Base-by-base conservation (phyloP, 1,140 invertebrate genomes). In the Lordiphosa stackelbergi region DNA sequence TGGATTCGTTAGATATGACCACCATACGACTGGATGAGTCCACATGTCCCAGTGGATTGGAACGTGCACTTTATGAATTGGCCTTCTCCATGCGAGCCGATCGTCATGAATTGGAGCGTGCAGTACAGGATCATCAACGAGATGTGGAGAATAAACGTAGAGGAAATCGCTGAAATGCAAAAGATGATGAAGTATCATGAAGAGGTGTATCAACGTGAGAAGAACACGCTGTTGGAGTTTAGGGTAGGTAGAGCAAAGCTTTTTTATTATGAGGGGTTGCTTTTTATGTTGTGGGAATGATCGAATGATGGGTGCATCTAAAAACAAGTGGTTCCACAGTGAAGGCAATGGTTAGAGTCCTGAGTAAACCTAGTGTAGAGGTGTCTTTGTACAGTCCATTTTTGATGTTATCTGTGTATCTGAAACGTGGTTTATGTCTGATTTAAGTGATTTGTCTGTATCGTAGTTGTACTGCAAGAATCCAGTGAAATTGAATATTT, bases 31-130 rank as follows among this genome's bases (percentile, higher is more conserved):
- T 93, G 13, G 93, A 96, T 77, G 93, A 95, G 62, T 92, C 90
- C 79, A 88, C 93, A 12, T 95, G 94, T 75, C 95, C 95, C 0
- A 88, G 90, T 16, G 94, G 92, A 2, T 93, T 94, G 79, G 93
- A 95, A 45, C 89, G 89, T 53, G 89, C 90, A 1, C 83, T 93
- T 2, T 94, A 92, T 69, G 90, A 94, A 22, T 85, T 90, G 55
- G 91, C 92, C n/a, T 91, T 93, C 65, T 77, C 89, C 8, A 85
- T 93, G 69, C 89, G 93, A 38, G 75, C 90, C 37, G 90, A 90
- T 40, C 89, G 92, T 85, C 91, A 90, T 69, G 69, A 78, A 1
- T 65, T 88, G 8, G 91, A 92, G 70, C 66, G 83, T 19, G 45
- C 69, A 16, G 79, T 90, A 2, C 85, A 63, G 28, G 89, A 91